These are phyloP conservation scores for Drosophila bipectinata DNA, from an alignment of 1,140 invertebrate species.

Conservation along the genomic window DNA sequence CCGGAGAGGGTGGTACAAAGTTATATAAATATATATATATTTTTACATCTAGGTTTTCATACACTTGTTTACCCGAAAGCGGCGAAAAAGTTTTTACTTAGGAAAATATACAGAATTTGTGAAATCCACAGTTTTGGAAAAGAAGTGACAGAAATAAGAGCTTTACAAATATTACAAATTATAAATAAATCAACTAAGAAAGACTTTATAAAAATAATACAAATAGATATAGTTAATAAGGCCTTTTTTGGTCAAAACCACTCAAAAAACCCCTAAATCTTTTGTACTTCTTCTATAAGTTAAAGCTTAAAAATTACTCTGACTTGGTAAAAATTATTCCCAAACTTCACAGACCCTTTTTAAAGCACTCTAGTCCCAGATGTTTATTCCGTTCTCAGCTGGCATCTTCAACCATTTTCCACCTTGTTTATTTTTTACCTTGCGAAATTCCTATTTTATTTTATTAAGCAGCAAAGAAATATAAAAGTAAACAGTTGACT, in stretches of 20 bases:
- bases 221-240: not conserved
- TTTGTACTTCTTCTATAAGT: not conserved
- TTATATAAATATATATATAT: slow-evolving; percentile 25
- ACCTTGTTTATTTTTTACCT: slow-evolving; percentile 42
- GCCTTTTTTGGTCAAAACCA: too few species aligned
- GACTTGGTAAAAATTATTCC: not conserved
- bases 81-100: slow-evolving; percentile 24
- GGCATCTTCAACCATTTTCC: slow-evolving; percentile 8
- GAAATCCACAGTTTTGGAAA: not conserved
- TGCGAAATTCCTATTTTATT: slow-evolving; percentile 71
- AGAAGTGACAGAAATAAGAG: not conserved
- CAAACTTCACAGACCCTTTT: not conserved
- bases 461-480: slow-evolving; percentile 74
- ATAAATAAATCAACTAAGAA: not conserved
- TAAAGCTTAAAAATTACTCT: not conserved
- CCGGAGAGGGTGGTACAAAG: not conserved
- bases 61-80: slow-evolving; percentile 37
- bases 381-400: slow-evolving; percentile 21
- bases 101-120: slow-evolving; percentile 13
- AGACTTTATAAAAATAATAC: not conserved
- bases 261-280: too few species aligned
- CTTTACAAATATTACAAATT: too few species aligned
- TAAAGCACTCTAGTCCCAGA: slow-evolving; percentile 18
- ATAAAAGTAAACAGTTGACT: slow-evolving; percentile 77
- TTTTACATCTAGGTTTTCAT: slow-evolving; percentile 13